Base-by-base conservation (phyloP, 2,888 invertebrate genomes). In the Laothoe populi region DNA sequence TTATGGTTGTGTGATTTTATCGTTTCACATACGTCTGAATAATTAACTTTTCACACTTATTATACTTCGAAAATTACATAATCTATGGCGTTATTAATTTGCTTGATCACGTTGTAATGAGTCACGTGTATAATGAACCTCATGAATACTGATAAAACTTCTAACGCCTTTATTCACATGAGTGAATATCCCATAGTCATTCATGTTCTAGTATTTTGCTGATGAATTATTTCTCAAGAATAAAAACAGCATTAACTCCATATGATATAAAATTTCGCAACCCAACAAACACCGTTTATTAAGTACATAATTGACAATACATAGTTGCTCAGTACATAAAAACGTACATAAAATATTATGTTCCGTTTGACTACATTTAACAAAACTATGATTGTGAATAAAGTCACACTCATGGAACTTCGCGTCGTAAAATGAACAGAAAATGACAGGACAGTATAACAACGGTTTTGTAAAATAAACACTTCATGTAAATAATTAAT, bases 41-140 rank as follows among this genome's bases (percentile, higher is more conserved):
- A 49, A 26, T n/a, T 31, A 31, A 31, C 13, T 10, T 49, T 49
- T 49, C 31, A 31, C 26, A 26, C 10, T 13, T 16, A 42, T 42
- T 31, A 24, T 26, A 16, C 31, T 49, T 8, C n/a, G 4, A 26
- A 49, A 49, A 31, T 10, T 26, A 24, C 16, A 49, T 31, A 49
- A 31, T 16, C 2, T 31, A 49, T 49, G 10, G 31, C 38, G 57
- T 42, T 16, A 16, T 42, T 26, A 48, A 48, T 48, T 16, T 16
- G 60, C 49, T 26, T 60, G 24, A 24, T 60, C 60, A 60, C 40
- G 60, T 40, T 40, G 11, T 60, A n/a, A 26, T 49, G 31, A 49
- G 31, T 49, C 31, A 49, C 2, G 31, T 10, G 16, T 8, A 26
- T n/a, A n/a, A n/a, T n/a, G 26, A 1, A 16, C 31, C 26, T 49